Evolutionary conservation across 2,797 vertebrate genomes (phyloP), one percentile per base, ranked within the genome.

Genomic region (Mus minutoides): DNA sequence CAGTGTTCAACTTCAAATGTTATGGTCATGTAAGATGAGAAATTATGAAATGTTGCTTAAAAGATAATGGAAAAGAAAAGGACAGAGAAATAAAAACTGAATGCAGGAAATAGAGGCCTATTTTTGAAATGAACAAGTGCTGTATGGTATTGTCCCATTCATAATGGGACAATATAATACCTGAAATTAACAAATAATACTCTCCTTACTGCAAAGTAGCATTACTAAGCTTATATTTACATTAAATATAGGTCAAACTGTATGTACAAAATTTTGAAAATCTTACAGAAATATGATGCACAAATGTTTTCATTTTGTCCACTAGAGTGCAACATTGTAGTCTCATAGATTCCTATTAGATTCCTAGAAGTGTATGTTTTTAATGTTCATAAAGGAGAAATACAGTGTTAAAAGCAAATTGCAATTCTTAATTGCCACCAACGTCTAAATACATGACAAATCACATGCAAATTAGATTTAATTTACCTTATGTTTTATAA

Each of bases 401-500:
- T 92, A 91, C 80, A 88, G 94, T 97, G 96, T 97, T 98, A 98
- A 98, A 92, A 98, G 96, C 94, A 97, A 98, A 98, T 96, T 97
- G 96, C 88, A 97, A 97, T 97, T 97, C 98, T 97, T 97, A 98
- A 98, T 97, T 98, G 97, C 79, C 97, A 97, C 87, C 77, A 97
- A 97, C 94, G 90, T 97, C 95, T 89, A 96, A 78, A 97, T 97
- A 97, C 60, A 97, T 88, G 98, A 97, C 96, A 97, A 98, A 97
- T 96, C 97, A 97, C 98, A 98, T 98, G 97, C 97, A 98, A 98
- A 98, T 96, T 97, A 90, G 88, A 93, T 96, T 98, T 98, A 97
- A 98, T 98, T 98, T 98, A 96, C 98, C 96, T 98, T 98, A 98
- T 97, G 98, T 94, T 97, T 98, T 97, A 96, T 93, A 95, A 87